Evolutionary conservation across 2,113 vertebrate genomes (phyloP).

Genomic region (Montifringilla adamsi): DNA sequence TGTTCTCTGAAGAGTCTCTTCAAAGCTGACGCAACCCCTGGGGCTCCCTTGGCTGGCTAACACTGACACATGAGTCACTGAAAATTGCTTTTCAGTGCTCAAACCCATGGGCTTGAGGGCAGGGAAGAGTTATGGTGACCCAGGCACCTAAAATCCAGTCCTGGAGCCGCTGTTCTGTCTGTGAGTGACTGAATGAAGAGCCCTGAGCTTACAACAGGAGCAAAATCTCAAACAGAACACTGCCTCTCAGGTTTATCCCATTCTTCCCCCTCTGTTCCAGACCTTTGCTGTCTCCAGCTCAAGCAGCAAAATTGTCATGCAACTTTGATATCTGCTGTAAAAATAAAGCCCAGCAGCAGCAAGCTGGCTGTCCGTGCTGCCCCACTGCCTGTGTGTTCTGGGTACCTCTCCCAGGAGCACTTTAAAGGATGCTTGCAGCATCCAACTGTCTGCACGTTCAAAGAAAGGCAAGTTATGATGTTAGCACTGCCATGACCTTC

Average conservation of each 20-base stretch:
- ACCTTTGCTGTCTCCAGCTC: background rate
- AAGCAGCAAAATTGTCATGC: background rate
- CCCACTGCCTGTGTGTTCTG: background rate
- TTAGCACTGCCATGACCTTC: conserved; percentile 10
- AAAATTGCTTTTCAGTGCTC: background rate
- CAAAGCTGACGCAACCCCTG: background rate
- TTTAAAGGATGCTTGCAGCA: background rate
- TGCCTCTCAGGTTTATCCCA: background rate
- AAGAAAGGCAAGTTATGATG: background rate
- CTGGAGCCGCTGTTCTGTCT: background rate
- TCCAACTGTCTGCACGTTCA: background rate
- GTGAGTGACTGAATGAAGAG: background rate
- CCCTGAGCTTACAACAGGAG: background rate
- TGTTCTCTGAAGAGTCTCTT: background rate
- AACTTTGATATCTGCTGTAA: background rate
- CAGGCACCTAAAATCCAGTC: background rate
- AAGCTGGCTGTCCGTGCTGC: fast-evolving
- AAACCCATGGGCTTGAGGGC: background rate
- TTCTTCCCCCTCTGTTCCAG: background rate
- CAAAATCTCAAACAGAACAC: background rate
- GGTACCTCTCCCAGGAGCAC: background rate
- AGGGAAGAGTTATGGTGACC: background rate
- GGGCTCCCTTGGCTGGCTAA: background rate
- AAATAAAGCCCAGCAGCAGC: background rate
- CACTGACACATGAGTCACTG: background rate